These are phyloP conservation scores for Periparus ater DNA, from an alignment of 2,797 vertebrate genomes.

Conservation along the genomic window DNA sequence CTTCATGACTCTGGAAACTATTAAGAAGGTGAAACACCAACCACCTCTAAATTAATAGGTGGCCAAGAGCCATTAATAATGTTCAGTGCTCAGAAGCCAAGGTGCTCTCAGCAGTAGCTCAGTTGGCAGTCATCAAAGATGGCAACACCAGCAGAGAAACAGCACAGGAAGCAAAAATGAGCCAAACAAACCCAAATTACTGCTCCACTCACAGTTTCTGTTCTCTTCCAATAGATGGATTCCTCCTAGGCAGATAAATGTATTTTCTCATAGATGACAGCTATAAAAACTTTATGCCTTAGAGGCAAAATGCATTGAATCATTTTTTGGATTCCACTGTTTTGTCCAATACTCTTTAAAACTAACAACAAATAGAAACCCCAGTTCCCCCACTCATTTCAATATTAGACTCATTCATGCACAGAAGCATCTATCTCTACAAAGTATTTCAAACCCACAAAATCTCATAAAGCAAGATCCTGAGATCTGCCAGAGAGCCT, in stretches of 20 bases:
- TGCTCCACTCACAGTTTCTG: neutral
- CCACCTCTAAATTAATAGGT: neutral
- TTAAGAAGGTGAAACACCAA: neutral
- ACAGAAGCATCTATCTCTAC: neutral
- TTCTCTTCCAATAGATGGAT: neutral
- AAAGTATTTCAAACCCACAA: neutral
- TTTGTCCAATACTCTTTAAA: neutral
- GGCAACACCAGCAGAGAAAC: neutral
- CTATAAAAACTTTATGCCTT: neutral
- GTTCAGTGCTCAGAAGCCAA: neutral
- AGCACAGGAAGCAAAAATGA: neutral
- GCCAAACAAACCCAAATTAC: neutral
- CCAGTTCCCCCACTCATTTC: neutral
- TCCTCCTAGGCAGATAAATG: neutral
- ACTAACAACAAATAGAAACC: neutral
- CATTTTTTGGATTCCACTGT: neutral
- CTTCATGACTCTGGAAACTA: neutral
- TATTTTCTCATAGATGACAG: neutral
- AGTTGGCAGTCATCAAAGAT: neutral
- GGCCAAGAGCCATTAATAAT: neutral
- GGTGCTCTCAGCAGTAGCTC: neutral
- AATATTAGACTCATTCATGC: neutral
- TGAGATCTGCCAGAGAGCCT: neutral
- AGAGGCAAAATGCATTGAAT: neutral
- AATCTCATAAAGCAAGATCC: neutral